Evolutionary conservation across 2,888 invertebrate species (phyloP), one percentile per base, ranked within the genome.

Genomic region (Onthophagus sagittarius): DNA sequence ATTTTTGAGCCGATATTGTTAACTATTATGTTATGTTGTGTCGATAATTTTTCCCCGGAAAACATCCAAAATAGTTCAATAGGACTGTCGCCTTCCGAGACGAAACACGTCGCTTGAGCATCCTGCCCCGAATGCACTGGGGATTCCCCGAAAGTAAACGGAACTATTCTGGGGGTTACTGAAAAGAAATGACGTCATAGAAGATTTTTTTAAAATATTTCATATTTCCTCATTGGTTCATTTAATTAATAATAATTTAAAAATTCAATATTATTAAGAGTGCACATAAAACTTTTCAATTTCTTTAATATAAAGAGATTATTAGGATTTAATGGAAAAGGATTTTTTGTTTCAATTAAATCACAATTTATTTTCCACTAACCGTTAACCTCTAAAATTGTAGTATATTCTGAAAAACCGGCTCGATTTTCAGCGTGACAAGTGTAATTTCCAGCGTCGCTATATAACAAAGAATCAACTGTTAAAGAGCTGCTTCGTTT

Each of bases 91-190:
- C 91, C 92, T 79, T 88, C 87, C 63, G 87, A 87, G 75, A 90
- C 88, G 87, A 90, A 87, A 86, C 91, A 88, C 83, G 89, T 90
- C 79, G 92, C 89, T 86, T 94, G 94, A 79, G 91, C 93, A 77
- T 93, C 91, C 85, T 94, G 93, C 78, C 93, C 94, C 82, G 91
- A 91, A 85, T 90, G 91, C 80, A 93, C 90, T 81, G 93, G 92
- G 78, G 90, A 89, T 84, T 90, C 88, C 77, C 93, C 93, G 86
- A 94, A 94, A 84, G 90, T 90, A 87, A 94, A 94, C 81, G 94
- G 93, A 85, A 89, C 91, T 86, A 94, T 93, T 86, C 90, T 92
- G 84, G 94, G 94, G 82, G 91, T 84, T 86, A 94, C 94, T 94
- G 91, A 86, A 91, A 90, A 39, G 71, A 73, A 67, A 31, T 31